These are phyloP conservation scores for Parazoanthus swiftii DNA, from an alignment of 92 coral and sea anemone genomes.

Conservation along the genomic window DNA sequence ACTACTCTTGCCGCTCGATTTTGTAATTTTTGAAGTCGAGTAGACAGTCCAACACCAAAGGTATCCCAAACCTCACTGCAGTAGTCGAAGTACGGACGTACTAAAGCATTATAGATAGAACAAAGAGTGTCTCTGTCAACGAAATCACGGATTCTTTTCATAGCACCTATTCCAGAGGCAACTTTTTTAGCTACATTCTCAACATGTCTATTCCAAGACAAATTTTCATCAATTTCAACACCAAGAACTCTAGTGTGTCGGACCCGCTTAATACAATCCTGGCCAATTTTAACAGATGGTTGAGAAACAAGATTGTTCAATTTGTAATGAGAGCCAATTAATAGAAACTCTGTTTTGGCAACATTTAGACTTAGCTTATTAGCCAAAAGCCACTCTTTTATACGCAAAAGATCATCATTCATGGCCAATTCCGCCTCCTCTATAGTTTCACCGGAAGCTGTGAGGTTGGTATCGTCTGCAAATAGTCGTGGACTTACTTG, in stretches of 20 bases:
- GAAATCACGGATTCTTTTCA: conserved; percentile 2
- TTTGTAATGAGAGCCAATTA: conserved; percentile 34
- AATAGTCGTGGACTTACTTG: conserved; percentile 40
- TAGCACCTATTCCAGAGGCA: too few relatives aligned
- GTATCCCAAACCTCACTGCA: conserved; percentile 68
- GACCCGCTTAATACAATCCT: too few relatives aligned
- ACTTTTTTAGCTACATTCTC: too few relatives aligned
- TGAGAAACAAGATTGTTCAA: too few relatives aligned
- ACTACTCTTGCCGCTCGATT: conserved; percentile 51
- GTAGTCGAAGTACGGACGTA: conserved; percentile 53
- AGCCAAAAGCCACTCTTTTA: conserved; percentile 46
- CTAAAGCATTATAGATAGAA: conserved; percentile 54
- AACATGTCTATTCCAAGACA: too few relatives aligned
- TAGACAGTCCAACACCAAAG: conserved; percentile 34
- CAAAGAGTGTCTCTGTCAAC: conserved; percentile 18
- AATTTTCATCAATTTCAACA: too few relatives aligned
- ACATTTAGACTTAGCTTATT: conserved; percentile 31
- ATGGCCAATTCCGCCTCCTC: background rate
- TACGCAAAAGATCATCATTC: background rate
- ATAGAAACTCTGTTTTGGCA: background rate
- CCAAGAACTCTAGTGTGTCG: too few relatives aligned
- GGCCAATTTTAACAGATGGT: too few relatives aligned
- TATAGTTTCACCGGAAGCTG: conserved; percentile 13
- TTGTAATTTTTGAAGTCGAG: conserved; percentile 53
- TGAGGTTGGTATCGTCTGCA: conserved; percentile 48